These are phyloP conservation scores for Erpornis zantholeuca DNA, from an alignment of 2,113 vertebrate genomes.

Conservation along the genomic window DNA sequence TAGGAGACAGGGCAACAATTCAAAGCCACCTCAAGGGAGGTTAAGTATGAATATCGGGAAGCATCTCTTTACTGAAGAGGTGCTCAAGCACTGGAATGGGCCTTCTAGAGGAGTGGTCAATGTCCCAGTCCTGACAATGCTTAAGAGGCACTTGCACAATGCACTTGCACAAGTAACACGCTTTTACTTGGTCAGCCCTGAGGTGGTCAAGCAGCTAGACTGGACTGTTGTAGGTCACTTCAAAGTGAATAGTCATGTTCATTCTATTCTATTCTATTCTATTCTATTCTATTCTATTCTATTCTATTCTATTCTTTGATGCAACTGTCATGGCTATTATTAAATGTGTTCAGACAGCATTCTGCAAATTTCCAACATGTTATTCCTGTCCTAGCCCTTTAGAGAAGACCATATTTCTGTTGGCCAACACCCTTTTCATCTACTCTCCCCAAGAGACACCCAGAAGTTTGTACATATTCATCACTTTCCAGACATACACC, in stretches of 20 bases:
- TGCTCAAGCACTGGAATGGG: not conserved
- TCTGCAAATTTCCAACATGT: not conserved
- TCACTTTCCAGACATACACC: not conserved
- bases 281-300: not conserved
- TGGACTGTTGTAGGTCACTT: not conserved
- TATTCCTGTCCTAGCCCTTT: not conserved
- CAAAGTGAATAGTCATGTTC: not conserved
- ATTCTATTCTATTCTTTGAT: not conserved
- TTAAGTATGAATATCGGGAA: not conserved
- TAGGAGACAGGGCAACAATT: rapidly evolving
- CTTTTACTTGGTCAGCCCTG: not conserved
- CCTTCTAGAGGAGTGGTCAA: not conserved
- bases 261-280: not conserved
- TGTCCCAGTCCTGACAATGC: not conserved
- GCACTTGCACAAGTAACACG: rapidly evolving
- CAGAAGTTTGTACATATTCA: not conserved
- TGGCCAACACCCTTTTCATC: not conserved
- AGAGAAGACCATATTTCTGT: not conserved
- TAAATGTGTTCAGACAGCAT: not conserved
- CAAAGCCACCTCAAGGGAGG: not conserved
- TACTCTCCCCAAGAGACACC: not conserved
- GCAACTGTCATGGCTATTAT: not conserved
- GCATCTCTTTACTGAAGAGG: not conserved
- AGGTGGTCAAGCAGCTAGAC: not conserved
- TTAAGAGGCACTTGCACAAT: not conserved